Conservation (phyloP, 2,888 invertebrate genomes). For the Drepana falcataria region DNA sequence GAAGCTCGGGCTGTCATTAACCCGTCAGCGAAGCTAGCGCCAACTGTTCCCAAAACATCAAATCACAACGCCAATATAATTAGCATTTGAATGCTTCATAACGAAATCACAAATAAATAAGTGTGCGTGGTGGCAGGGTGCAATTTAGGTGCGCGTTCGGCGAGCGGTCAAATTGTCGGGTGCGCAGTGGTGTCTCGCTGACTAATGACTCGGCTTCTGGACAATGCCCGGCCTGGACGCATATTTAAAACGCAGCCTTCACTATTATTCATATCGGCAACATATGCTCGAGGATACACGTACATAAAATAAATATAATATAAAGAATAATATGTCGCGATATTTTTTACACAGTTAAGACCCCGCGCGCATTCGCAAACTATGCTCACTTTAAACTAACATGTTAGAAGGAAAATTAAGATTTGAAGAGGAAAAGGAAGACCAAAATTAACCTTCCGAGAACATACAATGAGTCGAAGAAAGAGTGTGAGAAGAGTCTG, state of each 20-base stretch:
- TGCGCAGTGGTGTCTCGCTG: slow-evolving; percentile 55
- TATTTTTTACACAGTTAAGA: too few relatives aligned
- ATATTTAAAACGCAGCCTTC: slow-evolving; percentile 57
- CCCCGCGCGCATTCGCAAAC: too few relatives aligned
- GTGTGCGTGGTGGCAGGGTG: slow-evolving; percentile 66
- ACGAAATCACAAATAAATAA: slow-evolving; percentile 73
- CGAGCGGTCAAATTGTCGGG: slow-evolving; percentile 65
- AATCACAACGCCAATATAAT: slow-evolving; percentile 70
- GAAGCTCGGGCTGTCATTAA: slow-evolving; percentile 73
- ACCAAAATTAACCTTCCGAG: too few relatives aligned
- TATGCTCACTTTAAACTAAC: too few relatives aligned
- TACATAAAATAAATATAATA: too few relatives aligned
- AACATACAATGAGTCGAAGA: too few relatives aligned
- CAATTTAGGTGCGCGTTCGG: slow-evolving; percentile 64
- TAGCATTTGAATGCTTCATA: slow-evolving; percentile 69
- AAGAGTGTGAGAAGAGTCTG: too few relatives aligned
- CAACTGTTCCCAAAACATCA: slow-evolving; percentile 70
- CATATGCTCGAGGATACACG: slow-evolving; percentile 46
- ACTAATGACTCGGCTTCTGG: slow-evolving; percentile 67
- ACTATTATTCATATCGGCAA: slow-evolving; percentile 57
- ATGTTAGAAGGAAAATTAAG: too few relatives aligned
- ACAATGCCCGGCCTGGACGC: slow-evolving; percentile 51
- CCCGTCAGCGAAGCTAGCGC: slow-evolving; percentile 62
- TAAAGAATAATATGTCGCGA: too few relatives aligned
- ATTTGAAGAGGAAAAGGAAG: too few relatives aligned